A percentile compares a stretch with the other conserved stretches of the same genome.
Evolutionary conservation across 2,113 vertebrate genomes (phyloP).

Genomic region (Halcyon malimbica): DNA sequence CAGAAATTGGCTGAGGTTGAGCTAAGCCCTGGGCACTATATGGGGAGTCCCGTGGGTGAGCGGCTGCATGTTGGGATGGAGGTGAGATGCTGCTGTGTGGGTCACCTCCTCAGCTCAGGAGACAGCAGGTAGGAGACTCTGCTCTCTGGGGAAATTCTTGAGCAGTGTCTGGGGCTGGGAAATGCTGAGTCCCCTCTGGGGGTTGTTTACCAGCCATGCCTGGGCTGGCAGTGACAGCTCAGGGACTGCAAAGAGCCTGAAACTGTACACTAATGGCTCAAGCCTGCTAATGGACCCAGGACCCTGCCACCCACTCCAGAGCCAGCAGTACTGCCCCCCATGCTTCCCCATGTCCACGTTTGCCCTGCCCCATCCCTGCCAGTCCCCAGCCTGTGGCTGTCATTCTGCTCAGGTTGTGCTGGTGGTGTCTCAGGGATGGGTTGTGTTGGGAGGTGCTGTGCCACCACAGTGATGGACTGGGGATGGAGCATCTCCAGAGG

Average conservation of each 20-base stretch:
- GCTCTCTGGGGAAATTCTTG: not conserved
- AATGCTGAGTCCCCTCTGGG: not conserved
- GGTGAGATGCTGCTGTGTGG: not conserved
- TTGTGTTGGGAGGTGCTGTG: fast-evolving
- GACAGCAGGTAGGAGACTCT: not conserved
- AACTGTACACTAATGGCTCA: slow-evolving; percentile 47
- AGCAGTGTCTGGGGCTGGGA: not conserved
- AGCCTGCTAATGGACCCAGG: slow-evolving; percentile 30
- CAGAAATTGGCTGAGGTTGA: not conserved
- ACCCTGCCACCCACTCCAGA: not conserved
- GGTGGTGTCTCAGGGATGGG: not conserved
- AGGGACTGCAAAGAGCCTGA: slow-evolving; percentile 3
- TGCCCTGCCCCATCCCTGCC: not conserved
- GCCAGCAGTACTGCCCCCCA: not conserved
- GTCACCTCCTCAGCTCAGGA: not conserved
- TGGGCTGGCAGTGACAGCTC: not conserved
- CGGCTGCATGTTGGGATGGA: fast-evolving
- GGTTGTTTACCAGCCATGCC: slow-evolving; percentile 6
- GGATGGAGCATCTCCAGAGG: not conserved
- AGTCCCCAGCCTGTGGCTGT: fast-evolving
- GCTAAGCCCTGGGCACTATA: fast-evolving
- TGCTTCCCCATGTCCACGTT: fast-evolving
- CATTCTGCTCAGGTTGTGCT: not conserved
- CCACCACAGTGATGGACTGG: not conserved
- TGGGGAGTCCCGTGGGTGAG: fast-evolving